phyloP scores from a whole-genome alignment of 23 tunicate genomes.

The Botrylloides violaceus region DNA sequence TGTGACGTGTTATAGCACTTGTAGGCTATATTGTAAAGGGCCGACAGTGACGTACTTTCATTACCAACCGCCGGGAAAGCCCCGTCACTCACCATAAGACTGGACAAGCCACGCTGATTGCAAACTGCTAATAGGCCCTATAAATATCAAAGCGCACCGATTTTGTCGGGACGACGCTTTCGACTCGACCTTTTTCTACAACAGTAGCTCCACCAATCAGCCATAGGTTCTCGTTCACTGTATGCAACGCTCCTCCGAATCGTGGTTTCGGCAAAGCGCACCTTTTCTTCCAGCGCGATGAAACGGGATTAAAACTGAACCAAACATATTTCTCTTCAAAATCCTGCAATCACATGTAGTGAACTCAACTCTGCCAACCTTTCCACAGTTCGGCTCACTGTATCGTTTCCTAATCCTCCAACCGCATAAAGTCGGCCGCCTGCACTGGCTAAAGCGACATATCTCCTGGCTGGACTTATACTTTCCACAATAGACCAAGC shows the following conservation, averaged over 20 bases:
- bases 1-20: too few relatives aligned
- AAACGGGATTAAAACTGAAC: slow-evolving; percentile 38
- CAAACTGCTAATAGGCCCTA: too few relatives aligned
- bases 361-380: slow-evolving; percentile 23
- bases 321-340: background rate
- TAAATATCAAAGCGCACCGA: background rate
- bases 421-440: slow-evolving; percentile 48
- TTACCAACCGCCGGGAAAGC: too few relatives aligned
- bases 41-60: too few relatives aligned
- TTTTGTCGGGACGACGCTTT: slow-evolving; percentile 4
- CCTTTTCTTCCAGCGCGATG: slow-evolving; percentile 42
- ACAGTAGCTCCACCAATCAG: slow-evolving; percentile 62
- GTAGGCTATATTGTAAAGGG: too few relatives aligned
- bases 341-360: background rate
- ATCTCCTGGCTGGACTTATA: slow-evolving; percentile 59
- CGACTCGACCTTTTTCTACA: slow-evolving; percentile 21
- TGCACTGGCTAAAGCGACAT: slow-evolving; percentile 41
- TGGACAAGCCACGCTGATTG: too few relatives aligned
- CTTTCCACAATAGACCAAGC: slow-evolving; percentile 35
- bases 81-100: too few relatives aligned
- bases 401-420: slow-evolving; percentile 66
- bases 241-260: slow-evolving; percentile 44
- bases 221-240: slow-evolving; percentile 29
- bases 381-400: slow-evolving; percentile 50
- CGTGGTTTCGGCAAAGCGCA: slow-evolving; percentile 43